Conservation (phyloP, 2,888 invertebrate genomes). For the Nemoura dubitans region DNA sequence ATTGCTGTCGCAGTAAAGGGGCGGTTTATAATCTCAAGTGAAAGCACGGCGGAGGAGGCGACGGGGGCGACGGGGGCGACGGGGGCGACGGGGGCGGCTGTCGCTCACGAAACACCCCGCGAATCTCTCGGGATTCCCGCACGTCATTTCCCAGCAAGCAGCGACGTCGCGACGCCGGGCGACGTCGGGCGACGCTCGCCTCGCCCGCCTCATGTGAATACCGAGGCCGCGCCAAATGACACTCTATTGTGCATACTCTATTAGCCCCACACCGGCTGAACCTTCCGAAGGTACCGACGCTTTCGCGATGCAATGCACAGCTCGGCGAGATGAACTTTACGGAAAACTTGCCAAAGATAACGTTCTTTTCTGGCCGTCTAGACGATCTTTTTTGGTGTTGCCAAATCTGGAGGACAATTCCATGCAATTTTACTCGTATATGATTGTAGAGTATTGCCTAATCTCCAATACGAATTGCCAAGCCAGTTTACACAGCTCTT, state of each 20-base stretch:
- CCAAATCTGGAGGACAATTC: not conserved
- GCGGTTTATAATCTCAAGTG: not conserved
- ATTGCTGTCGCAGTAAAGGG: not conserved
- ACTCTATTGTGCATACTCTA: not conserved
- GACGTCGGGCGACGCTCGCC: not conserved
- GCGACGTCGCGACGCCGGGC: conserved; percentile 21
- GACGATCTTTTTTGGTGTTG: not conserved
- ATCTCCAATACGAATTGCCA: not conserved
- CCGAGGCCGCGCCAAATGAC: conserved; percentile 18
- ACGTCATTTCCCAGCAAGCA: conserved; percentile 30
- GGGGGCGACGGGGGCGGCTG: not conserved
- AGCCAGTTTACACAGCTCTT: not conserved
- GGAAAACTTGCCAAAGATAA: not conserved
- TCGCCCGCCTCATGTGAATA: not conserved
- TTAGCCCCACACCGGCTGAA: not conserved
- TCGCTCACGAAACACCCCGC: conserved; percentile 8
- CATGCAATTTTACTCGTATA: not conserved
- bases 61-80: not conserved
- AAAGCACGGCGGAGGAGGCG: not conserved
- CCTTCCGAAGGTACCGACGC: conserved; percentile 1
- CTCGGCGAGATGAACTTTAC: not conserved
- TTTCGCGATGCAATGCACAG: not conserved
- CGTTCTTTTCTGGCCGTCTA: not conserved
- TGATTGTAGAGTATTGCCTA: not conserved
- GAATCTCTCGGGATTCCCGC: conserved; percentile 25